phyloP scores from a whole-genome alignment of 2,797 vertebrate genomes.

The Phoxinus dragarum region DNA sequence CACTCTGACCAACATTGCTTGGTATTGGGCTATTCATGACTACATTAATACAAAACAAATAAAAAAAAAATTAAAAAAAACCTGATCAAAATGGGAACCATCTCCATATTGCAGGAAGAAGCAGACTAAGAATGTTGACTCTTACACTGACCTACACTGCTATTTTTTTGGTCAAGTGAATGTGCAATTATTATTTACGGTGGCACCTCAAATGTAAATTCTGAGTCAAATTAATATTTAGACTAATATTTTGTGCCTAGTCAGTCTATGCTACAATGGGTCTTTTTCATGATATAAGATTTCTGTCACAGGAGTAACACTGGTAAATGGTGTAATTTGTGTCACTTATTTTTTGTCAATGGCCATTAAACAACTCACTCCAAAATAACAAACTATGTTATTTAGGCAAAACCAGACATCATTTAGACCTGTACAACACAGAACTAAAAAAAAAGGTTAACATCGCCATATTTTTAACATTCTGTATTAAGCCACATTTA shows the following conservation, averaged over 20 bases:
- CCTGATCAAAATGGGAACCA: background rate
- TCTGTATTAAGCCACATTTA: background rate
- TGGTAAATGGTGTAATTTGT: slow-evolving; percentile 14
- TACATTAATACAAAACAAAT: background rate
- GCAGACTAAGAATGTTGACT: slow-evolving; percentile 5
- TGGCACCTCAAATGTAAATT: background rate
- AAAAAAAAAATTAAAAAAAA: background rate
- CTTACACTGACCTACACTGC: background rate
- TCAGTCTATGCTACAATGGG: background rate
- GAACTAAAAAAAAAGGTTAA: background rate
- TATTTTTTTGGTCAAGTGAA: background rate
- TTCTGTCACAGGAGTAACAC: background rate
- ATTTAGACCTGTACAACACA: background rate
- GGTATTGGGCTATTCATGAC: background rate
- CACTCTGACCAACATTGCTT: background rate
- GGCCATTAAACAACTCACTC: background rate
- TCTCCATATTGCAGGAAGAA: background rate
- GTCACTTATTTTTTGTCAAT: background rate
- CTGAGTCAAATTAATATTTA: background rate
- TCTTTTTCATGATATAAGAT: background rate
- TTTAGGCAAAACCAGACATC: background rate
- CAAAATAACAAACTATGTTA: background rate
- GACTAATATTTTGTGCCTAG: background rate
- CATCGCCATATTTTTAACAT: background rate
- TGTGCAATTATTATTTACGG: slow-evolving; percentile 4